phyloP scores from a whole-genome alignment of 2,113 vertebrate genomes.

The Perca fluviatilis region DNA sequence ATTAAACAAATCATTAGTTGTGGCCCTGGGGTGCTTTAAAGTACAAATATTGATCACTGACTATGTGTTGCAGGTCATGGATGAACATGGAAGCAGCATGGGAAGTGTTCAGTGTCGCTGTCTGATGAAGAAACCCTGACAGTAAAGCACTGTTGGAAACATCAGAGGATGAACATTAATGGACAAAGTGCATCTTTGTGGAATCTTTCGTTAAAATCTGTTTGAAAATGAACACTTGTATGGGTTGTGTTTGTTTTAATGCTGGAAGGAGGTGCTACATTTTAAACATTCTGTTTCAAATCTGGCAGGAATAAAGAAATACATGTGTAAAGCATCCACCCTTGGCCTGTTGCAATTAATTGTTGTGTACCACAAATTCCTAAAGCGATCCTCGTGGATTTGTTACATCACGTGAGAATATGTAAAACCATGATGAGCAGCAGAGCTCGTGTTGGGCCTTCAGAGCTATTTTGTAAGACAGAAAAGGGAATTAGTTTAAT shows the following conservation, averaged over 20 bases:
- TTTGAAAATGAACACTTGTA: conserved; percentile 14
- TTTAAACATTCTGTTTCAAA: conserved; percentile 21
- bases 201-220: conserved; percentile 17
- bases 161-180: background rate
- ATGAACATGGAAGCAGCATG: conserved; percentile 8
- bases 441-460: background rate
- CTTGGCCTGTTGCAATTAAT: conserved; percentile 38
- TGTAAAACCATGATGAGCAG: conserved; percentile 40
- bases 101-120: background rate
- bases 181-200: background rate
- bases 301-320: conserved; percentile 41
- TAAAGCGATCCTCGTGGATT: conserved; percentile 19
- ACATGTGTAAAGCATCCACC: conserved; percentile 34
- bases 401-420: conserved; percentile 26
- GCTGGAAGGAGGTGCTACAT: background rate
- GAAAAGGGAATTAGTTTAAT: conserved; percentile 37
- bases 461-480: conserved; percentile 21
- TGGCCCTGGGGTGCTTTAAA: background rate
- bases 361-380: conserved; percentile 27
- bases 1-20: background rate
- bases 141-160: background rate
- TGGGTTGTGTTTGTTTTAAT: background rate
- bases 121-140: conserved; percentile 11
- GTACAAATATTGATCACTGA: conserved; percentile 27
- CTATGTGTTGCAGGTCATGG: conserved; percentile 63